Evolutionary conservation across 2,113 vertebrate genomes (phyloP), one percentile per base, ranked within the genome.

Genomic region (Myotis brandtii): DNA sequence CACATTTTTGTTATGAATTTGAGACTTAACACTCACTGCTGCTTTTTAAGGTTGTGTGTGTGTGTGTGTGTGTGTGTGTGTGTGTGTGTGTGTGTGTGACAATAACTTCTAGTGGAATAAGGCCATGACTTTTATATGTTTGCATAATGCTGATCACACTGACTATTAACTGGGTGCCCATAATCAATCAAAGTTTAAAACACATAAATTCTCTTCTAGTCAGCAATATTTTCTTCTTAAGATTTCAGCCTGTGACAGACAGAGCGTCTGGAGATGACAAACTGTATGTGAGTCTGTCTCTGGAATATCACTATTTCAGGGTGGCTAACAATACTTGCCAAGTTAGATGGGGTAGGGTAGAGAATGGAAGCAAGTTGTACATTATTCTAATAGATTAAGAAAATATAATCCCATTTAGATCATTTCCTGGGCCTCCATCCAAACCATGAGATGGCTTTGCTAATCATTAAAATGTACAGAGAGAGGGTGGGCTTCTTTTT

Each of bases 331-430:
- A 37, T 93, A 92, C 70, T 83, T 97, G 97, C 96, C 96, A 97
- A 92, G 86, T 96, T 76, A 94, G 82, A 95, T 94, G 79, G 96
- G 48, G 46, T 64, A 59, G 69, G 14, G 32, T 79, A 56, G 64
- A 94, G 75, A 69, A 81, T 73, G 56, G 73, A 95, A 86, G 88
- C 85, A 96, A 95, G 95, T 89, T 95, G 43, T 96, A 84, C 95
- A 97, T 97, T 98, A 97, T 76, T 91, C 97, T 98, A 96, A 97
- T 98, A 97, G 97, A 98, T 98, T 98, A 96, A 97, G 95, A 97
- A 97, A 96, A 96, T 94, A 97, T 96, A 97, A 97, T 97, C 91
- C 96, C 94, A 98, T 97, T 97, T 97, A 96, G 93, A 97, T 97
- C 97, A 86, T 96, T 96, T 98, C 83, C 97, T 98, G 97, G 97